A percentile compares a stretch with the other conserved stretches of the same genome.
These are phyloP conservation scores for Hetaerina titia DNA, from an alignment of 2,888 invertebrate species.

Conservation along the genomic window DNA sequence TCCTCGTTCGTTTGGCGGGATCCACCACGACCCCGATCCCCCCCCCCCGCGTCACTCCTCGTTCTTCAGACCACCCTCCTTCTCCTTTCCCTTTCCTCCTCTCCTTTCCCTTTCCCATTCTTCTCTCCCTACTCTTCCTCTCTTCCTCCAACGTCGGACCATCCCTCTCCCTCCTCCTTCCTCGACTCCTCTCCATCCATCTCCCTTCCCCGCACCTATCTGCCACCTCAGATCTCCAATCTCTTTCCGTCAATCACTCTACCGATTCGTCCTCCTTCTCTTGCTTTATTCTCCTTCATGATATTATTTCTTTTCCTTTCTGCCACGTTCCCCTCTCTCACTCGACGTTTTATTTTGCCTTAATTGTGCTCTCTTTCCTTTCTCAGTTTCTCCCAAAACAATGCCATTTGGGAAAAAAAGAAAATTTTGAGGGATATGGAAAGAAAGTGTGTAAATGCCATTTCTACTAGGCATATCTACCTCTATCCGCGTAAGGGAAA, in stretches of 20 bases:
- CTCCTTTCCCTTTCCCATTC: not conserved
- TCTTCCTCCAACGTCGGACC: not conserved
- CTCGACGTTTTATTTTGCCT: not conserved
- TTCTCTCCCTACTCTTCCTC: not conserved
- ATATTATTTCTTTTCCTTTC: not conserved
- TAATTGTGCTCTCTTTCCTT: not conserved
- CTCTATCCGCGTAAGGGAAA: too few species aligned
- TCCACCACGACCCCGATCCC: not conserved
- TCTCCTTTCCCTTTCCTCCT: constrained; percentile 51
- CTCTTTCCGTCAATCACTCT: not conserved
- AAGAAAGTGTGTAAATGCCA: too few species aligned
- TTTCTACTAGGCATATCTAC: too few species aligned
- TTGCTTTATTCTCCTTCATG: not conserved
- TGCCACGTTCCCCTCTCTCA: not conserved
- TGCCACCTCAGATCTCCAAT: not conserved
- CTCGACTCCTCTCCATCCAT: too few species aligned
- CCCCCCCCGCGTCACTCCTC: not conserved
- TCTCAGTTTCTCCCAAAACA: too few species aligned
- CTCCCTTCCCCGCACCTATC: not conserved
- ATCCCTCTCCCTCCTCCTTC: not conserved
- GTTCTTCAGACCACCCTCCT: not conserved
- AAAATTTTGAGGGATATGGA: too few species aligned
- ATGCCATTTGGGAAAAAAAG: too few species aligned
- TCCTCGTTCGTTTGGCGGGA: not conserved
- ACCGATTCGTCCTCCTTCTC: not conserved